Conservation (phyloP, 92 coral and sea anemone species). For the Heteractis magnifica region DNA sequence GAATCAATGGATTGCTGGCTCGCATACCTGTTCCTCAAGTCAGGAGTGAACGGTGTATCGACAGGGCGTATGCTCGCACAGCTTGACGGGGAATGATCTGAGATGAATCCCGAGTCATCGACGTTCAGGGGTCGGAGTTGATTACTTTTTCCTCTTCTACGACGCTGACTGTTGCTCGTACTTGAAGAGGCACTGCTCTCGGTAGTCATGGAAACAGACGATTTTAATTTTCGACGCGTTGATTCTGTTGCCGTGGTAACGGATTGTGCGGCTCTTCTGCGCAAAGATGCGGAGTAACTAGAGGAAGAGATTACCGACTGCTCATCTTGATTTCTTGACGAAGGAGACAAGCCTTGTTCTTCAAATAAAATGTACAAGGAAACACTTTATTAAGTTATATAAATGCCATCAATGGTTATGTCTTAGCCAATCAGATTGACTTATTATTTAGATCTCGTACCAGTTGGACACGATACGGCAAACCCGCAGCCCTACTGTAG, state of each 20-base stretch:
- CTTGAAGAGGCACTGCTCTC: slow-evolving; percentile 18
- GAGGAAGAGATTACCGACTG: slow-evolving; percentile 10
- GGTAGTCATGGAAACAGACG: slow-evolving; percentile 32
- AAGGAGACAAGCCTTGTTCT: not conserved
- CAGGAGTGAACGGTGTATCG: slow-evolving; percentile 59
- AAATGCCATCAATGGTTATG: too few relatives aligned
- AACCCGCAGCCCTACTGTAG: too few relatives aligned
- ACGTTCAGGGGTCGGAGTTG: slow-evolving; percentile 37
- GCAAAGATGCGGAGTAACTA: slow-evolving; percentile 21
- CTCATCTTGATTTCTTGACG: not conserved
- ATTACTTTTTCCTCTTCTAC: slow-evolving; percentile 12
- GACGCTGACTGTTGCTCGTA: slow-evolving; percentile 3
- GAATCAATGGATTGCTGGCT: slow-evolving; percentile 64
- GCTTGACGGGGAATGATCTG: slow-evolving; percentile 45
- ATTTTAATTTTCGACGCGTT: not conserved
- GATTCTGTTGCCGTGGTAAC: not conserved
- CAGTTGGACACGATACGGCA: too few relatives aligned
- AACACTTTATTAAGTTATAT: not conserved
- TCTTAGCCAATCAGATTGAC: too few relatives aligned
- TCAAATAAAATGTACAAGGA: not conserved
- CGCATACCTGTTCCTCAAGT: slow-evolving; percentile 24
- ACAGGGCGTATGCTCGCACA: slow-evolving; percentile 46
- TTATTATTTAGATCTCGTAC: too few relatives aligned
- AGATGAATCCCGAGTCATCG: slow-evolving; percentile 52
- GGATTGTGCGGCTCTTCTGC: not conserved